Base-by-base conservation (phyloP, 2,888 invertebrate genomes). In the Drosophila emarginata region DNA sequence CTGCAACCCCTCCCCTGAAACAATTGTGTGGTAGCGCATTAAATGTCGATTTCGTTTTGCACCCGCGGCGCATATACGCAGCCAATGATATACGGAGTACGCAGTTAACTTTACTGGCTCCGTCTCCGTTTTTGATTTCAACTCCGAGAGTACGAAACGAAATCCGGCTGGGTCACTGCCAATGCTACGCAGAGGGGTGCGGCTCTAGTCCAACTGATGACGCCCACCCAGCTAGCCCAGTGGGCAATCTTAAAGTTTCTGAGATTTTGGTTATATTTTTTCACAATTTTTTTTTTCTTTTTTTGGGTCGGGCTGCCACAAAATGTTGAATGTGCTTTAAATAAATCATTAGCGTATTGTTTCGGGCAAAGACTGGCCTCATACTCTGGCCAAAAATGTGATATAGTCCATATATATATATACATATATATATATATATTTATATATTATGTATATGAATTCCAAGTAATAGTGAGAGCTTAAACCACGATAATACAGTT, bases 21-120 rank as follows among this genome's bases (percentile, higher is more conserved):
- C 66, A 71, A 73, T 76, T 77, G 76, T 84, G 75, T 84, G 87
- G 84, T 84, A 84, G 84, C 84, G 79, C 80, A 80, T 84, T 88
- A 88, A 88, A 84, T 84, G 88, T 84, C 84, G 84, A 84, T 84
- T 84, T 84, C 84, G 76, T 83, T 88, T 88, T 80, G 69, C 81
- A 74, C 84, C 84, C 74, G 80, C 77, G 87, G 88, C 87, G 52
- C 67, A 65, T 86, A 83, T 85, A 81, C 82, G 83, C 86, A 83
- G 50, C 72, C 61, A 40, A 36, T 72, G 84, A 80, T 86, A 83
- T 77, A 83, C 64, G 63, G 66, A 63, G 67, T 72, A 73, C 72
- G 72, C 73, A 67, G 61, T 18, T 36, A 28, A 26, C 39, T 59
- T 45, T 21, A 21, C 61, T 26, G 52, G 61, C 37, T 53, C 52